These are phyloP conservation scores for Anguilla obscura DNA, from an alignment of 2,797 vertebrate genomes.

Conservation along the genomic window DNA sequence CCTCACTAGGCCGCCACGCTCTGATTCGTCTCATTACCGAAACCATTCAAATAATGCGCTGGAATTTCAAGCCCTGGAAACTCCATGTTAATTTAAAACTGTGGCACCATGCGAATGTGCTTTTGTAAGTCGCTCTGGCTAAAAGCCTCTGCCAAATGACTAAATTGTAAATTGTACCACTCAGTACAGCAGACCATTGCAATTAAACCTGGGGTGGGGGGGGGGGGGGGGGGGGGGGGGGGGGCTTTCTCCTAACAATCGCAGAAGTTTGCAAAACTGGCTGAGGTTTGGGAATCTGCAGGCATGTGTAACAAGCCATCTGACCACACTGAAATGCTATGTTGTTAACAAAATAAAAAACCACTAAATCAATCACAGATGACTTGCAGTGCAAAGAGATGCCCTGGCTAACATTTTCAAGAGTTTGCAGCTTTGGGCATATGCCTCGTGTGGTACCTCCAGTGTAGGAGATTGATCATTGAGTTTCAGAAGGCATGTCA, in stretches of 20 bases:
- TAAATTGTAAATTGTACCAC: background rate
- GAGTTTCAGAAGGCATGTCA: background rate
- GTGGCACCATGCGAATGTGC: background rate
- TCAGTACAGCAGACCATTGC: background rate
- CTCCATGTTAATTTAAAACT: background rate
- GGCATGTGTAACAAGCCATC: background rate
- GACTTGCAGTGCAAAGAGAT: background rate
- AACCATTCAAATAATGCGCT: conserved; percentile 48
- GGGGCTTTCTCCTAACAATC: conserved; percentile 1
- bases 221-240: background rate
- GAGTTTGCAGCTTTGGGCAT: background rate
- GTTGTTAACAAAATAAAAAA: background rate
- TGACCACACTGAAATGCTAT: background rate
- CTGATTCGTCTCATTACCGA: conserved; percentile 52
- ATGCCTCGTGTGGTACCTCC: background rate
- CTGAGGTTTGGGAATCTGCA: background rate
- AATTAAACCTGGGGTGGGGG: background rate
- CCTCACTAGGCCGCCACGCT: conserved; percentile 44
- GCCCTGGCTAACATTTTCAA: background rate
- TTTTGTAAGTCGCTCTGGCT: background rate
- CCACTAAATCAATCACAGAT: background rate
- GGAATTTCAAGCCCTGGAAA: conserved; percentile 23
- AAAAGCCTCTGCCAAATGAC: background rate
- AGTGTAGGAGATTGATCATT: conserved; percentile 3
- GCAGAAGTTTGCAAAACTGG: background rate